Base-by-base conservation (phyloP, 2,888 invertebrate species). In the Hypercompe scribonia region DNA sequence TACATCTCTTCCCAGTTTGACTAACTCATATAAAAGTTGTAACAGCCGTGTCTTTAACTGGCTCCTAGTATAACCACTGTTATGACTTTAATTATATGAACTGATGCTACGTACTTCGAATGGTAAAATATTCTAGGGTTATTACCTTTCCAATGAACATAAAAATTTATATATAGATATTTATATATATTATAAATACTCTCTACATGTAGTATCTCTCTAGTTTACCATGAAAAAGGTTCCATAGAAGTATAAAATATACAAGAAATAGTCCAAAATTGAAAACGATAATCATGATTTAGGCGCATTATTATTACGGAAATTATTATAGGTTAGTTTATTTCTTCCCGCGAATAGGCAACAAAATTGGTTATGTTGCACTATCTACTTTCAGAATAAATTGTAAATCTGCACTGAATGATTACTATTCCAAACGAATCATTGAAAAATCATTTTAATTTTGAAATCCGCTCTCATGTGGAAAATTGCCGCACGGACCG, bases 11-110 rank as follows among this genome's bases (percentile, higher is more conserved):
- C 88, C 18, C 85, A 92, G 90, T 93, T 93, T 88, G 91, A 90
- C 90, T 88, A 94, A 94, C 92, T 94, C 93, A 90, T 93, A 94
- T 94, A 94, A 95, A 95, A 95, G 91, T 95, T 95, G 86, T 87
- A 88, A 90, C 89, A 88, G 85, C 90, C 88, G 88, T 91, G 90
- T 90, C 91, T 90, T 90, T 87, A 85, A 87, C 87, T 84, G 83
- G 84, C 83, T 85, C 85, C 86, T 80, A 87, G 85, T 83, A 77
- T 50, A 81, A 79, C 83, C 81, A 78, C 73, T 78, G 78, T 84
- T 83, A 84, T 83, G 78, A 85, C 78, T 84, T 86, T 84, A 84
- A 85, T 84, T 78, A 81, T 80, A 73, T 68, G 39, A 46, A 69
- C 71, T 63, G 46, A 61, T 68, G 50, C 72, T 71, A 61, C 34